Evolutionary conservation across 1,140 invertebrate genomes (phyloP), one percentile per base, ranked within the genome.

Genomic region (Drosophila rhopaloa): DNA sequence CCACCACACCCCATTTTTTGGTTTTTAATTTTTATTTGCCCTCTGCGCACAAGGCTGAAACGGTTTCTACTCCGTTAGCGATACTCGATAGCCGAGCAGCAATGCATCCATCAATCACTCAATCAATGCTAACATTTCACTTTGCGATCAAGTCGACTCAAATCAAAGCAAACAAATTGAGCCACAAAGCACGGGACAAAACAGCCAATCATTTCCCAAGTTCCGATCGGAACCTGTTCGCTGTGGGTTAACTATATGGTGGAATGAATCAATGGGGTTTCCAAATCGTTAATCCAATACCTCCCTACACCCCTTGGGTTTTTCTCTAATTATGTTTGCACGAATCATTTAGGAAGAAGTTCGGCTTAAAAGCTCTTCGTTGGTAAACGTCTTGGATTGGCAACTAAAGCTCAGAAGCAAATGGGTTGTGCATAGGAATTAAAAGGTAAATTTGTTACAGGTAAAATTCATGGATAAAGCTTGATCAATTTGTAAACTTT

Each of bases 81-180:
- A 44, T 27, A 44, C 27, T 14, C 37, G 10, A 9, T 24, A 24
- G 24, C 6, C 29, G 7, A 40, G 24, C 16, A 41, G 32, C 62
- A 46, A 29, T 19, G 27, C 66, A 70, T 71, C 37, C 61, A 70
- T 61, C 59, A 41, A 62, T 71, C 66, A 79, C 79, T 83, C 81
- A 79, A 83, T 84, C 78, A 81, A 78, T 55, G 63, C 62, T 63
- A 63, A 61, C 81, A 85, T 86, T 85, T 86, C 81, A 85, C 74
- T 85, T 85, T 86, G 46, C 14, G 14, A 70, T 19, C 41, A 24
- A 38, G 41, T 56, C 35, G 43, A 2, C 38, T 27, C 19, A 29
- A 71, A 71, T 72, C 44, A 71, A 71, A 72, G 66, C 66, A 72
- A 72, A 71, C 68, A 58, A 72, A 72, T 72, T 72, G 53, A 29